Evolutionary conservation across 1,140 invertebrate genomes (phyloP), one percentile per base, ranked within the genome.

Genomic region (Calosoma granatense): DNA sequence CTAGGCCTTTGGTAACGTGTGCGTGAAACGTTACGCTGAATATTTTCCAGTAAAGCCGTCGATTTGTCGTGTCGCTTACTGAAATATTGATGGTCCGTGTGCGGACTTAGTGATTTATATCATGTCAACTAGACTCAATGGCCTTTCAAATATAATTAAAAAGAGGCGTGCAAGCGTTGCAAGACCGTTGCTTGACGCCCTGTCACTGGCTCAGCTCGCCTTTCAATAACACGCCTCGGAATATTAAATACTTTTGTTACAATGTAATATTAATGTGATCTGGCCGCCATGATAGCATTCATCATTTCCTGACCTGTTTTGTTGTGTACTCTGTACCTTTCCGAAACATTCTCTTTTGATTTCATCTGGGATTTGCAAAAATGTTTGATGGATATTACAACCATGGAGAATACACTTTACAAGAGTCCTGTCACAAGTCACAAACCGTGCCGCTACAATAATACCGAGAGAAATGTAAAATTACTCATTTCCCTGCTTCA

Each of bases 71-170:
- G 26, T 36, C n/a, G n/a, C n/a, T n/a, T n/a, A 9, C 26, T 36
- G 26, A 36, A 47, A 47, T 47, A 47, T 47, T 17, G 41, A 47
- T 47, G 41, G 41, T 11, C 6, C 4, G 9, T 3, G 15, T 17
- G 15, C 41, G 41, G n/a, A n/a, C n/a, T n/a, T n/a, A n/a, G 41
- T 47, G 41, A 47, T 47, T 47, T 47, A 47, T 47, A 11, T 47
- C 6, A 17, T 47, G 41, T 47, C 41, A 47, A 47, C 6, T 47
- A 3, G 41, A 9, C 6, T 11, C 9, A 17, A 6, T 6, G 17
- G 41, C 4, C 17, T 47, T 47, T 47, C 17, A 6, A 47, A 47
- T 47, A 47, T 47, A 47, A 47, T 47, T 47, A 47, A 47, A 47
- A 12, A 4, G 6, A 36, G 15, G 41, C 41, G 41, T 47, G 41